Base-by-base conservation (phyloP, 2,113 vertebrate species). In the Girardinichthys multiradiatus region DNA sequence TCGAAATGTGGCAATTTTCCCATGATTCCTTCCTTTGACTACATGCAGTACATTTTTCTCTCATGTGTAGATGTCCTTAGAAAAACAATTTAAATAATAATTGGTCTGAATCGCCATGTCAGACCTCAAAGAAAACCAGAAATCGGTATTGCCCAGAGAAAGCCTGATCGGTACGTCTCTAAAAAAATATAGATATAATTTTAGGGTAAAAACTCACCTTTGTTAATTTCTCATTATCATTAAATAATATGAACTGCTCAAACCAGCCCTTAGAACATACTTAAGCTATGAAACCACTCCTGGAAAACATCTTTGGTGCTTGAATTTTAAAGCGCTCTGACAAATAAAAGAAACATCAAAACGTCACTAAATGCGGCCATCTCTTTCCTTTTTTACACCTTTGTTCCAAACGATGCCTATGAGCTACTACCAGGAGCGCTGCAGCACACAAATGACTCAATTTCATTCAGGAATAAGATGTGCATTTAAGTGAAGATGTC, bases 391-490 rank as follows among this genome's bases (percentile, higher is more conserved):
- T 33, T 69, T 83, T 70, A 75, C 64, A n/a, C 57, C 54, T 65
- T 74, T 66, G 35, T 64, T 51, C 51, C 11, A 29, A 17, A 67
- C 21, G 14, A 54, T 62, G 45, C 33, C 82, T 82, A 45, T 35
- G 42, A 65, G 64, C 70, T 71, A 80, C 54, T 70, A 67, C 58
- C 74, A 75, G 57, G 59, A 27, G 35, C 26, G 60, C 27, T 2
- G 24, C 66, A 68, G 64, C 65, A 74, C 13, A 48, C 9, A 67
- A 82, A 77, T 76, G 62, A 30, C 79, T 58, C 48, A 1, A 64
- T 70, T 62, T 76, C 68, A 64, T 60, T 74, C 69, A 75, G 54
- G 33, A 76, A 61, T 75, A 60, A 72, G 70, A 80, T 31, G 31
- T 29, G 73, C 31, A 21, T 24, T 31, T 48, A 29, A 64, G 72